Conservation (phyloP, 2,113 vertebrate species). For the Ciconia boyciana region DNA sequence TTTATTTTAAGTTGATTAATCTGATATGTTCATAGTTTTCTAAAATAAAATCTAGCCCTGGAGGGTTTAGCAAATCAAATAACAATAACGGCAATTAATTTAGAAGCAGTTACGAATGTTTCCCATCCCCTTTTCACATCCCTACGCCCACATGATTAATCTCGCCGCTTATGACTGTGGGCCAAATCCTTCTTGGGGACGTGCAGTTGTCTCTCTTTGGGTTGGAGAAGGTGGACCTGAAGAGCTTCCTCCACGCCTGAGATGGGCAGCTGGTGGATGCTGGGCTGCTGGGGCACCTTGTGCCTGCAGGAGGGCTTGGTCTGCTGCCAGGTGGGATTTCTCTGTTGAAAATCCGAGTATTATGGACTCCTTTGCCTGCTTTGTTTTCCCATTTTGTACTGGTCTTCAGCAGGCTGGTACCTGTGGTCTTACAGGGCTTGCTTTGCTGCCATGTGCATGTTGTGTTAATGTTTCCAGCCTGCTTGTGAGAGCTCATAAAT, state of each 20-base stretch:
- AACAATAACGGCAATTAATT: slow-evolving; percentile 34
- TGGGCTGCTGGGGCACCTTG: background rate
- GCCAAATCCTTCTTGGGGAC: background rate
- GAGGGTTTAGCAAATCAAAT: slow-evolving; percentile 42
- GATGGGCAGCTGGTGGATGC: background rate
- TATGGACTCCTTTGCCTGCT: background rate
- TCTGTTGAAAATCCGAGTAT: background rate
- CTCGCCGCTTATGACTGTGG: background rate
- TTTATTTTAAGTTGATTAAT: slow-evolving; percentile 59
- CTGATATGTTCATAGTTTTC: slow-evolving; percentile 28
- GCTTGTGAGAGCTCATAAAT: background rate
- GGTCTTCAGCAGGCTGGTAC: background rate
- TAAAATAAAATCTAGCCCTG: slow-evolving; percentile 25
- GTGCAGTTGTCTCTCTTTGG: background rate
- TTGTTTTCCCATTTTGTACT: background rate
- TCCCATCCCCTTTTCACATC: background rate
- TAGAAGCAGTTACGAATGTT: slow-evolving; percentile 16
- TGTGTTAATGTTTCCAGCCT: background rate
- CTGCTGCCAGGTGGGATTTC: background rate
- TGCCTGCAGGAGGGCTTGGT: background rate
- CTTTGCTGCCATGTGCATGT: background rate
- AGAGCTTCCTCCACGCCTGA: background rate
- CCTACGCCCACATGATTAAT: background rate
- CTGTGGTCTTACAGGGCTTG: background rate
- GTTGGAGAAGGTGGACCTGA: background rate